Evolutionary conservation across 2,113 vertebrate genomes (phyloP).

Genomic region (Ailurus styani): DNA sequence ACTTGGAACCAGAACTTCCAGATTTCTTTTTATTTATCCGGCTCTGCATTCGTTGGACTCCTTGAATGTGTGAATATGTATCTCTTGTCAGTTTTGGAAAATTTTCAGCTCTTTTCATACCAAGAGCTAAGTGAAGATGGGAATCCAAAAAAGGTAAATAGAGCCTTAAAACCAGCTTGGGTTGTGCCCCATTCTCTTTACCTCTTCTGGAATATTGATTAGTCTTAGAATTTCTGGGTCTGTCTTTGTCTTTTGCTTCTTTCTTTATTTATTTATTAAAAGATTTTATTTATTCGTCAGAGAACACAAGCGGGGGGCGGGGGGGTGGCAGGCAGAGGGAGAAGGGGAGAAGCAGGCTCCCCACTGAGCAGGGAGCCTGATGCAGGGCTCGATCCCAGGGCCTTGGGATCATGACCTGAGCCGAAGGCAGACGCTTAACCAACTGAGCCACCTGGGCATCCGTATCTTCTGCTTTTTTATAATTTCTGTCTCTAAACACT

Average conservation of each 20-base stretch:
- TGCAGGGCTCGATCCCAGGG: no score
- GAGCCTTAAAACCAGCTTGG: not conserved
- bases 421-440: no score
- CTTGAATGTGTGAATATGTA: not conserved
- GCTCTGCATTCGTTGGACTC: not conserved
- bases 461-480: not conserved
- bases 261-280: not conserved
- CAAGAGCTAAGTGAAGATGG: not conserved
- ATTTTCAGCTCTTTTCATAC: constrained; percentile 7
- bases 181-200: not conserved
- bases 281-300: no score
- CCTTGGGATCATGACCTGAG: no score
- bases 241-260: not conserved
- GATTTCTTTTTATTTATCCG: not conserved
- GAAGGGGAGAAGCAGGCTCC: no score
- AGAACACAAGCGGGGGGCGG: no score
- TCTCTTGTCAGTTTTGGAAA: not conserved
- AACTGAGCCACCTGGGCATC: no score
- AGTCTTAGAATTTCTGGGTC: not conserved
- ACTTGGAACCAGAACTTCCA: not conserved
- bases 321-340: no score
- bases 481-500: not conserved
- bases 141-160: not conserved
- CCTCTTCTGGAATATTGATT: not conserved
- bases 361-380: no score